Evolutionary conservation across 2,113 vertebrate species (phyloP).

Genomic region (Bos javanicus): DNA sequence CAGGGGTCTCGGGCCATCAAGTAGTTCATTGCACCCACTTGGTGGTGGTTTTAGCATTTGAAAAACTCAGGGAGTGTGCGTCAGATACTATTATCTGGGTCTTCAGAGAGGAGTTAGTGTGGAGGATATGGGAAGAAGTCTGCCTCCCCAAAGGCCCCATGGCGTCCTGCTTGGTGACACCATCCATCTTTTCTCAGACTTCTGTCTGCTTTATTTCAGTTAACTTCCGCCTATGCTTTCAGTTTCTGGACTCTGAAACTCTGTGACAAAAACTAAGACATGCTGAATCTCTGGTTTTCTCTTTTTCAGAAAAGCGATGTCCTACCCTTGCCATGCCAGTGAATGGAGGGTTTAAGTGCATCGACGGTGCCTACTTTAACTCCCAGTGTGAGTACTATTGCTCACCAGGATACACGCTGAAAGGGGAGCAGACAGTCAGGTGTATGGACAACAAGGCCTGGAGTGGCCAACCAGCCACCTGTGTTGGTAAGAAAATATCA

Average conservation of each 20-base stretch:
- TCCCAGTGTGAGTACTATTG: conserved; percentile 97
- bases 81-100: not conserved
- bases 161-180: not conserved
- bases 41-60: not conserved
- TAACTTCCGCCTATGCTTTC: not conserved
- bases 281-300: not conserved
- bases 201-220: not conserved
- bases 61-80: not conserved
- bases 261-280: not conserved
- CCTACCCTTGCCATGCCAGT: conserved; percentile 88
- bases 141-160: not conserved
- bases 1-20: not conserved
- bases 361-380: conserved; percentile 95
- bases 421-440: conserved; percentile 87
- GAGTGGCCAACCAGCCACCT: conserved; percentile 87
- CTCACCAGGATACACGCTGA: conserved; percentile 91
- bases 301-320: conserved; percentile 91
- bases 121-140: not conserved
- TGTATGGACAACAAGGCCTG: conserved; percentile 92
- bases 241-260: not conserved
- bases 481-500: conserved; percentile 85
- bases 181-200: not conserved
- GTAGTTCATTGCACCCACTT: not conserved
- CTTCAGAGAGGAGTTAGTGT: not conserved
- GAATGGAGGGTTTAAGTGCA: conserved; percentile 94